Conservation (phyloP, 2,113 vertebrate species). For the Corvus hawaiiensis region DNA sequence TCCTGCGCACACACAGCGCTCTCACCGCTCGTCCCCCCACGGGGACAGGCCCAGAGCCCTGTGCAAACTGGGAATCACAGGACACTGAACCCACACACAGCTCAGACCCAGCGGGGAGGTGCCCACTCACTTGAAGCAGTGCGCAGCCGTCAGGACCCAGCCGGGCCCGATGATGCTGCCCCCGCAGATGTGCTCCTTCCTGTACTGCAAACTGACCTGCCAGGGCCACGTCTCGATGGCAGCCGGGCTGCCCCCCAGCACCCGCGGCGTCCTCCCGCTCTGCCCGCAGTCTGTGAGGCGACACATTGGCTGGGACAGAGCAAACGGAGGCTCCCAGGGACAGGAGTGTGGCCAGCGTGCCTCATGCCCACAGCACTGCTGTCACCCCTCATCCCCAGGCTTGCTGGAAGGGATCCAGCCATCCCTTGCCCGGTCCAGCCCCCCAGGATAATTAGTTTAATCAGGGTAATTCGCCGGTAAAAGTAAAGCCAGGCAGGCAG, state of each 20-base stretch:
- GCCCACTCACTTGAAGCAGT: constrained; percentile 77
- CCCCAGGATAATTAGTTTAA: not conserved
- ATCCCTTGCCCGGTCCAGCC: not conserved
- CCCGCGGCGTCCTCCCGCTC: constrained; percentile 45
- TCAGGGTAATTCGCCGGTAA: not conserved
- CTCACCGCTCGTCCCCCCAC: fast-evolving
- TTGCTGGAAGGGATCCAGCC: not conserved
- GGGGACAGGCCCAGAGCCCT: not conserved
- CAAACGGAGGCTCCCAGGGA: fast-evolving
- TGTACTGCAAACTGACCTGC: constrained; percentile 88
- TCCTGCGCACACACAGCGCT: constrained; percentile 6
- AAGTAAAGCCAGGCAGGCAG: not conserved
- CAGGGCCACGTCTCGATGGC: constrained; percentile 83
- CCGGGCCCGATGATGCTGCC: constrained; percentile 79
- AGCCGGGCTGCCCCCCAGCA: constrained; percentile 79
- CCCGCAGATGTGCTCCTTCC: constrained; percentile 81
- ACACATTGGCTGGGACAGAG: fast-evolving
- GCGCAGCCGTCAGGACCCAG: constrained; percentile 82
- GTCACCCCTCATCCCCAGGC: not conserved
- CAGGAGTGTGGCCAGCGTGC: fast-evolving
- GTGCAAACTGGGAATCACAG: fast-evolving
- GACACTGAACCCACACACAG: fast-evolving
- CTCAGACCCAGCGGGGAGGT: fast-evolving
- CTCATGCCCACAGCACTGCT: fast-evolving
- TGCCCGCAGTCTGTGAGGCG: constrained; percentile 76